Conservation (phyloP, 2,888 invertebrate genomes). For the Agrotis clavis region DNA sequence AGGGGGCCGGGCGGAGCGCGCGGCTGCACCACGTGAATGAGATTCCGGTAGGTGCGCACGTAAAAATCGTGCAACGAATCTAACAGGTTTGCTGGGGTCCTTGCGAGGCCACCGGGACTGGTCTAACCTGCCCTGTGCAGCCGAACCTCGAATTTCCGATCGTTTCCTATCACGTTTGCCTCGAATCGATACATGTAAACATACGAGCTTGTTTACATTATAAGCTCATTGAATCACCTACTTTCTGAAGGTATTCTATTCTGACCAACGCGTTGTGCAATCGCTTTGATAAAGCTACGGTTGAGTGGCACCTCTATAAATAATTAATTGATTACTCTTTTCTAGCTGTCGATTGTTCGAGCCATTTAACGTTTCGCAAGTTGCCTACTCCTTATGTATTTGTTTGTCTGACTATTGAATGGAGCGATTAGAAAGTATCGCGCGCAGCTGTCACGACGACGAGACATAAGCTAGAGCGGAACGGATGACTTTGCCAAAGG, state of each 20-base stretch:
- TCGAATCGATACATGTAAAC: conserved; percentile 78
- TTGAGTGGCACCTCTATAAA: conserved; percentile 78
- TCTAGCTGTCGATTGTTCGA: conserved; percentile 83
- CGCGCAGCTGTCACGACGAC: conserved; percentile 88
- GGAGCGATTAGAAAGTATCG: conserved; percentile 88
- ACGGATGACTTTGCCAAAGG: conserved; percentile 87
- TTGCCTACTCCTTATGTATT: conserved; percentile 81
- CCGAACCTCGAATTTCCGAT: conserved; percentile 89
- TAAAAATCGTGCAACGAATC: conserved; percentile 92
- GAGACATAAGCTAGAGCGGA: conserved; percentile 89
- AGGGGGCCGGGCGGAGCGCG: conserved; percentile 77
- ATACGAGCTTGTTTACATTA: conserved; percentile 75
- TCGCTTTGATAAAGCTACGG: conserved; percentile 73
- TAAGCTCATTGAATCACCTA: conserved; percentile 60
- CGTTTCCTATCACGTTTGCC: conserved; percentile 87
- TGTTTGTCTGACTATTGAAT: conserved; percentile 84
- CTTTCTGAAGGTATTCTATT: conserved; percentile 63
- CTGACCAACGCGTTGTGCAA: conserved; percentile 69
- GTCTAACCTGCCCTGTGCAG: conserved; percentile 90
- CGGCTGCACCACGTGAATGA: conserved; percentile 89
- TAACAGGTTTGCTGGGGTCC: conserved; percentile 91
- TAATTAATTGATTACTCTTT: conserved; percentile 85
- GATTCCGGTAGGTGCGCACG: conserved; percentile 91
- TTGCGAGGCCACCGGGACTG: conserved; percentile 91
- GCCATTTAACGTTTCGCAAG: conserved; percentile 85